phyloP scores from a whole-genome alignment of 2,113 vertebrate genomes.

The Eurypyga helias region DNA sequence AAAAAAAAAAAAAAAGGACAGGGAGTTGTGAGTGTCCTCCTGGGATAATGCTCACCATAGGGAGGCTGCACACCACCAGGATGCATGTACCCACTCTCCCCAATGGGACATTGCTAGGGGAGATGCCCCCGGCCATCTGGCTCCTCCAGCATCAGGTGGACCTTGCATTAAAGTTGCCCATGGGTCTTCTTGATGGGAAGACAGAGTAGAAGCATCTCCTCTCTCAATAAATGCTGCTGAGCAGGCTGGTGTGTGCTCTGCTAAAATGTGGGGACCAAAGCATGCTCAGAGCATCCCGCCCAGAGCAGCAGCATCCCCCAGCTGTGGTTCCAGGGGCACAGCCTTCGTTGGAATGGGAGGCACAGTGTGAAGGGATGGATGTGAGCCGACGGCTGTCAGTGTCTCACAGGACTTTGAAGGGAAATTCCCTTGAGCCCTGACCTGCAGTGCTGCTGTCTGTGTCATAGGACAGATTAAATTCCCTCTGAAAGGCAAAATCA shows the following conservation, averaged over 20 bases:
- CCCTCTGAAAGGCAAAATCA: background rate
- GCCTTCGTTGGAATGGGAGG: background rate
- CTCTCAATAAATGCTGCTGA: background rate
- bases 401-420: background rate
- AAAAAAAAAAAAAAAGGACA: background rate
- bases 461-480: background rate
- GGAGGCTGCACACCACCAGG: rapidly evolving
- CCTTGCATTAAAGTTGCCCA: background rate
- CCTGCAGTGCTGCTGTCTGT: background rate
- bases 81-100: rapidly evolving
- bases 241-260: background rate
- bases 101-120: rapidly evolving
- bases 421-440: background rate
- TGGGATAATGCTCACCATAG: rapidly evolving
- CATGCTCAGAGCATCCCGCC: background rate
- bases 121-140: rapidly evolving
- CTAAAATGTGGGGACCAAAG: background rate
- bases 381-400: background rate
- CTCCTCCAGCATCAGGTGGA: background rate
- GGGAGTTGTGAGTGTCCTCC: background rate
- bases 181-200: background rate
- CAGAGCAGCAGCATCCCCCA: background rate
- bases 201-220: background rate
- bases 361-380: background rate
- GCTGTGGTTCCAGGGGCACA: background rate